Evolutionary conservation across 2,113 vertebrate species (phyloP), one percentile per base, ranked within the genome.

Genomic region (Engraulis encrasicolus): DNA sequence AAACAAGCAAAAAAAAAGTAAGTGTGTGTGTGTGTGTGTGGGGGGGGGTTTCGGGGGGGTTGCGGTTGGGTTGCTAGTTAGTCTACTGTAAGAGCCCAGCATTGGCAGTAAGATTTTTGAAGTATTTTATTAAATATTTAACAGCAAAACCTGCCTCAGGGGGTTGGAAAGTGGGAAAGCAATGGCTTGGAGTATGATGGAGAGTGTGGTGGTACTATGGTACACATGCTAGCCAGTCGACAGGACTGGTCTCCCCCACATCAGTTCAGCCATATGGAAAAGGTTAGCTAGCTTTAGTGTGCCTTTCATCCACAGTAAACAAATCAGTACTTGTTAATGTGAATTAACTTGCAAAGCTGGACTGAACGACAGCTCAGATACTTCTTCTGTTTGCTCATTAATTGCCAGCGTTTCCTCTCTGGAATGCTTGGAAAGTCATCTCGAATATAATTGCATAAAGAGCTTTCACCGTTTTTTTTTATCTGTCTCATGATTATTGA

Each of bases 271-370:
- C 49, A 71, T 37, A 78, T 71, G 77, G 52, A 19, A 71, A 4
- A 11, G 45, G 23, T 79, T 66, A 81, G 27, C 58, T 1, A n/a
- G 17, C 50, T 15, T 85, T 79, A n/a, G n/a, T n/a, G n/a, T n/a
- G 12, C 38, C 49, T 58, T 81, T 77, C 54, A 82, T 74, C 40
- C 1, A 0, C 15, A 18, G 78, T 36, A 84, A 61, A 84, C 78
- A 84, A 78, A 80, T 80, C 78, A 80, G 78, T 50, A 36, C 15
- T 38, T 40, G 31, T 58, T 20, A 27, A 80, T 52, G 50, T 61
- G 40, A 80, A 78, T 80, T 45, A 77, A 20, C 40, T n/a, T 34
- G 27, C 4, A 37, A 83, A 37, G 17, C 58, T 2, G 17, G 40
- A 19, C 77, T 81, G 1, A 78, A 78, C 58, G 0, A 18, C 37